Evolutionary conservation across 2,888 invertebrate species (phyloP), one percentile per base, ranked within the genome.

Genomic region (Lypha dubia): DNA sequence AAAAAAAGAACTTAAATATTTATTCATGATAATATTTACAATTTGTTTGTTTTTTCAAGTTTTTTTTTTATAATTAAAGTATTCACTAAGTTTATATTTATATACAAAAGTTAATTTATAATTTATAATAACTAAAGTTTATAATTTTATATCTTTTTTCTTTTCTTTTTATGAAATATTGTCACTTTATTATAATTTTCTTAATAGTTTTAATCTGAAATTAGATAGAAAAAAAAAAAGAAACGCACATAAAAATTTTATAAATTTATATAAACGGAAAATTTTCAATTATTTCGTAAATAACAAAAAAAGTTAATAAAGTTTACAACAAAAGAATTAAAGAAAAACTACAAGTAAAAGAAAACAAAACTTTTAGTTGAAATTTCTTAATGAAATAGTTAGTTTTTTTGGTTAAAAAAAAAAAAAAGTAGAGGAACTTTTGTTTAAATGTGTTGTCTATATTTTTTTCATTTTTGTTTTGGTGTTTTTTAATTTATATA

Each of bases 11-110:
- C 67, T 75, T 53, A 74, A 60, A 46, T 65, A 60, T 81, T 76
- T 68, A 79, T 74, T 84, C 74, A 82, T 62, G 74, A 82, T 67
- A 60, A 8, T 85, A 85, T 85, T 83, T 85, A 85, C 83, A 83
- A 58, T 73, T 65, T 56, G 49, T 58, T 67, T 60, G 17, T 67
- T 65, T 58, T 58, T 11, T 3, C n/a, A n/a, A 46, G 24, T 79
- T 60, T 68, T 41, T 56, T 79, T 60, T 68, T 41, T 56, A 71
- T 63, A 79, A 63, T 71, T 62, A 68, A 38, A 44, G 75, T 65
- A 65, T 63, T 62, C 49, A 44, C 63, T 65, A 49, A 38, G 9
- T 74, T 73, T 80, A 71, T 41, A 20, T 49, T 9, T 77, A 70
- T 74, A 46, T 76, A 79, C 79, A 79, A 58, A 46, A 38, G 20